A percentile compares a stretch with the other conserved stretches of the same genome.
phyloP scores from a whole-genome alignment of 2,113 vertebrate genomes.

The Otus sunia region DNA sequence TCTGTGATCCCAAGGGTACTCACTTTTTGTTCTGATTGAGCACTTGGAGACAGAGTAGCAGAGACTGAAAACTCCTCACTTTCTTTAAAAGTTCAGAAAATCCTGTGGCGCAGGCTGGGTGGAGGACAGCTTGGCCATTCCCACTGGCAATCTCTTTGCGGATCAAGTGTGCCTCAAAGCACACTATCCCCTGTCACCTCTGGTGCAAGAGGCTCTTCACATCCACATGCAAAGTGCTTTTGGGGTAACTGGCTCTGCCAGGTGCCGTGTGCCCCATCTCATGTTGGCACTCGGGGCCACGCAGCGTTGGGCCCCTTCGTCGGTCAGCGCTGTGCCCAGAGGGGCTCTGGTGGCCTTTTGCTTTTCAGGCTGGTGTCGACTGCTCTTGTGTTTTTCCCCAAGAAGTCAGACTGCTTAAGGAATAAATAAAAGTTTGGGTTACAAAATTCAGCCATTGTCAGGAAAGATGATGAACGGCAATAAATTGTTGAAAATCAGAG shows the following conservation, averaged over 20 bases:
- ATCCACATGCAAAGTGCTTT: too few species aligned
- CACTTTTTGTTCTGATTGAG: background rate
- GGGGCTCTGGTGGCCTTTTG: background rate
- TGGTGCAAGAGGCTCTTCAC: background rate
- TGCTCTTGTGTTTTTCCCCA: background rate
- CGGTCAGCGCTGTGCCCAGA: rapidly evolving
- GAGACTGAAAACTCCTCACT: background rate
- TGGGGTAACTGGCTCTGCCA: background rate
- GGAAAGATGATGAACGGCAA: background rate
- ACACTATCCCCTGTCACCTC: rapidly evolving
- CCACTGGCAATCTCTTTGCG: rapidly evolving
- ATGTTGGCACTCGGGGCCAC: rapidly evolving
- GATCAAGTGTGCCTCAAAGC: background rate
- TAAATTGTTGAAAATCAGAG: background rate
- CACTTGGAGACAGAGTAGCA: background rate
- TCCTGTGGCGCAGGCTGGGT: background rate
- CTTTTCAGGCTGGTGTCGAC: background rate
- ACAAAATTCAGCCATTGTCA: background rate
- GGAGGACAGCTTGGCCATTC: background rate
- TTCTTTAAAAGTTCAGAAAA: background rate
- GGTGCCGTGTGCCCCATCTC: background rate
- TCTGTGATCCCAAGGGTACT: background rate
- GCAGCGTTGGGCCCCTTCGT: rapidly evolving
- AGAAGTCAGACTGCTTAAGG: background rate
- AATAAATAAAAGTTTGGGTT: background rate